A percentile compares a stretch with the other conserved stretches of the same genome.
phyloP scores from a whole-genome alignment of 2,113 vertebrate genomes.

The Rattus rattus region DNA sequence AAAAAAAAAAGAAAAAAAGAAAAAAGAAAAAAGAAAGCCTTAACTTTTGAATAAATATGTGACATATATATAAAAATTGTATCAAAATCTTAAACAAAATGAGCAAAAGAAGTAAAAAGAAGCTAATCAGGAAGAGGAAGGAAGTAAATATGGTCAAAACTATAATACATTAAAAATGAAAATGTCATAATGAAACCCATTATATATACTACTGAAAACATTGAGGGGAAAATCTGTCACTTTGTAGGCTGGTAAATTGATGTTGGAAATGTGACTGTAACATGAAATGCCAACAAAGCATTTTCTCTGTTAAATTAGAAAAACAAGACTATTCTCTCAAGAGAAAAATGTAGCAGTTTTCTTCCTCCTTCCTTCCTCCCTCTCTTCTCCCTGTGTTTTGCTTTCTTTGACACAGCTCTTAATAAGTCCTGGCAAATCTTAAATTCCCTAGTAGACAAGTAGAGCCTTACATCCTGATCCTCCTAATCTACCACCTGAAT shows the following conservation, averaged over 20 bases:
- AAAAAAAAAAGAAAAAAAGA: no score
- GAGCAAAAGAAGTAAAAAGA: neutral
- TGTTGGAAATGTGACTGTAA: neutral
- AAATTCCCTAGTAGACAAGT: neutral
- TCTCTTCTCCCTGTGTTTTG: neutral
- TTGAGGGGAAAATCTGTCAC: neutral
- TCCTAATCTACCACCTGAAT: neutral
- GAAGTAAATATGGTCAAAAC: neutral
- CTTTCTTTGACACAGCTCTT: neutral
- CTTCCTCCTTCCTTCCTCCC: neutral
- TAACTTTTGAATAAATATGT: neutral
- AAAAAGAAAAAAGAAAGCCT: neutral
- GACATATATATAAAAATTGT: neutral
- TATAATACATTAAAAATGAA: neutral
- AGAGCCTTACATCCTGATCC: neutral
- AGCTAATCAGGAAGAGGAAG: neutral
- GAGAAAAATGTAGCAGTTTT: neutral
- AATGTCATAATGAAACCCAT: neutral
- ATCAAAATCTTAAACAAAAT: neutral
- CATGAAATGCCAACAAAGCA: conserved; percentile 37
- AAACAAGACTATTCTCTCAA: neutral
- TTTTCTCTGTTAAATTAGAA: conserved; percentile 19
- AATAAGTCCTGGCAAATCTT: neutral
- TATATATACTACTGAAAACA: neutral
- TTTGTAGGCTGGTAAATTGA: neutral